Conservation (phyloP, 2,888 invertebrate genomes). For the Entomobrya proxima region DNA sequence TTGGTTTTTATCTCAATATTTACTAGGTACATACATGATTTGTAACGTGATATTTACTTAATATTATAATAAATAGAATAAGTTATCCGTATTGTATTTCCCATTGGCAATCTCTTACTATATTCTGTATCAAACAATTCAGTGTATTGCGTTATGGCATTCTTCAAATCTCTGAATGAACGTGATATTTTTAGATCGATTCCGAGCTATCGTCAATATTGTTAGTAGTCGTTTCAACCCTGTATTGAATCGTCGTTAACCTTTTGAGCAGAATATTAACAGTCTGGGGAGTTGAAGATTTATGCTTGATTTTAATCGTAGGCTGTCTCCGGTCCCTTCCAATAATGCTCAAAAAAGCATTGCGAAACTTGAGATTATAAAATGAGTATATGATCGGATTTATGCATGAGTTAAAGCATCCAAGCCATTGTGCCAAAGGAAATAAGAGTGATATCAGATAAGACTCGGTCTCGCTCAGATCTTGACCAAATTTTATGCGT, state of each 20-base stretch:
- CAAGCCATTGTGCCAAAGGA: constrained; percentile 80
- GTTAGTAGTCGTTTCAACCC: constrained; percentile 44
- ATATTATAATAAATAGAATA: no score
- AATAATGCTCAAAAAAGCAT: constrained; percentile 56
- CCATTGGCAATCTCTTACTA: no score
- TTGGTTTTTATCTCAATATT: no score
- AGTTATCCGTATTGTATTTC: no score
- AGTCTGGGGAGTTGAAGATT: constrained; percentile 46
- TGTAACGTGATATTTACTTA: no score
- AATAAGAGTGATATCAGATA: constrained; percentile 77
- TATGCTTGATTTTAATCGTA: constrained; percentile 24
- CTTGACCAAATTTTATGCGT: constrained; percentile 77
- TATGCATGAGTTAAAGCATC: constrained; percentile 80
- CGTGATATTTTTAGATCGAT: constrained; percentile 39
- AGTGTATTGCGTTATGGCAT: no score
- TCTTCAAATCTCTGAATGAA: no score
- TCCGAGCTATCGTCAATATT: constrained; percentile 38
- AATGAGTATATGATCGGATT: constrained; percentile 79
- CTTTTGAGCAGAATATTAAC: constrained; percentile 49
- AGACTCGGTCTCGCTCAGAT: constrained; percentile 75
- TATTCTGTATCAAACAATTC: no score
- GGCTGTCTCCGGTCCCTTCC: background rate
- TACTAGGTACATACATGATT: no score
- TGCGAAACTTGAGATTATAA: constrained; percentile 68
- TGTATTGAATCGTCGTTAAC: constrained; percentile 46